These are phyloP conservation scores for Pecten maximus DNA, from an alignment of 2,888 invertebrate species.

Conservation along the genomic window DNA sequence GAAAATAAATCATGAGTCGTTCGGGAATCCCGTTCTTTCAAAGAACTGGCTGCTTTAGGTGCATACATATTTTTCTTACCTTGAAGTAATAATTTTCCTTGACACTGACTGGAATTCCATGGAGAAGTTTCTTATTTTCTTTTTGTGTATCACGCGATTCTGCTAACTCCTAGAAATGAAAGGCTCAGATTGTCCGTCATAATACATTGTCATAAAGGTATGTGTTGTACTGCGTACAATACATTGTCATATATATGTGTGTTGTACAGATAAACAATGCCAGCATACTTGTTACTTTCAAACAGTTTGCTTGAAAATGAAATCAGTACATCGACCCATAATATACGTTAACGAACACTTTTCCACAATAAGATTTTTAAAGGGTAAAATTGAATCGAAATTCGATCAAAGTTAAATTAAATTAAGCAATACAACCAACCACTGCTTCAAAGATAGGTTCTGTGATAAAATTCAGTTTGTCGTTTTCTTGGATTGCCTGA, in stretches of 20 bases:
- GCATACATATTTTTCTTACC: conserved; percentile 44
- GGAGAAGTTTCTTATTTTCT: conserved; percentile 51
- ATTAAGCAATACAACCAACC: neutral
- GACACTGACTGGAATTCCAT: conserved; percentile 65
- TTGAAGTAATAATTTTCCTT: conserved; percentile 57
- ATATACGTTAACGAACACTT: neutral
- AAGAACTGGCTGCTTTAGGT: neutral
- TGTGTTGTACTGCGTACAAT: neutral
- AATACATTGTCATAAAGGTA: neutral
- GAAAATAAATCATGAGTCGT: neutral
- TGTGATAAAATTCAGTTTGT: neutral
- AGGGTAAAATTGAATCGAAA: too few species aligned
- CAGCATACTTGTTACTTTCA: too few species aligned
- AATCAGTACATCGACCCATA: neutral
- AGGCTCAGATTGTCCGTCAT: neutral
- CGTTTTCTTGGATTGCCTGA: conserved; percentile 1
- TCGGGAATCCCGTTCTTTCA: too few species aligned
- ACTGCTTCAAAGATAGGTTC: neutral
- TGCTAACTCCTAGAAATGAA: conserved; percentile 53
- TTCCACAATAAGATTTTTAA: neutral
- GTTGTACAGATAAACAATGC: too few species aligned
- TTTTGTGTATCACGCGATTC: conserved; percentile 46
- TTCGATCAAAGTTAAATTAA: too few species aligned
- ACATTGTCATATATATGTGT: neutral
- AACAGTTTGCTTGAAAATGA: too few species aligned